Base-by-base conservation (phyloP, 2,888 invertebrate genomes). In the Trissolcus brochymenae region DNA sequence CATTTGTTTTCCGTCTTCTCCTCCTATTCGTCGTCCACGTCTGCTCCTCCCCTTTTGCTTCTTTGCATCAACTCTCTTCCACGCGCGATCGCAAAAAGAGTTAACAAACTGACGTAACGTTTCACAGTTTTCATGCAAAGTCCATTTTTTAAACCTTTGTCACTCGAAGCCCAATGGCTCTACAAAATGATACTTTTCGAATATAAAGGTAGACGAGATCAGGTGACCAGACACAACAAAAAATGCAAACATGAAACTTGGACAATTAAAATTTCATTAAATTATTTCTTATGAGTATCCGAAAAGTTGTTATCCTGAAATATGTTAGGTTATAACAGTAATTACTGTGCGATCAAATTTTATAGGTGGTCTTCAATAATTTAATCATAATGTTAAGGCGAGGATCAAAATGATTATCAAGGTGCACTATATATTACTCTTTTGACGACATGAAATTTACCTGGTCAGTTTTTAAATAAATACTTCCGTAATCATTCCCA, bases 1-100 rank as follows among this genome's bases (percentile, higher is more conserved):
- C 76, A 78, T 78, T 78, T 78, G 78, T 76, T 76, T 76, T 74
- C 70, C 61, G 71, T 64, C 66, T 72, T 80, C 70, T 74, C 78
- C 74, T 76, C 76, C 79, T 75, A 67, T 74, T 74, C 75, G 77
- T 77, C 76, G 79, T 77, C 68, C 55, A 66, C 64, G 60, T 74
- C 75, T 72, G 59, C 78, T 68, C 75, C 75, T 78, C 75, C 75
- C 75, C 67, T 71, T 66, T 75, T 49, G 56, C 75, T 68, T 68
- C 75, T 72, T 75, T 75, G 64, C 67, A 62, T 78, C 67, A 59
- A 66, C 66, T 74, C 35, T 35, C 70, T 66, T 75, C 59, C 56
- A 40, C 67, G 65, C 25, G 65, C 60, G 61, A 71, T 57, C 73
- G 59, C 65, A 41, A 66, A 73, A 70, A 49, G 43, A 78, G 46